Conservation (phyloP, 2,113 vertebrate species). For the Tor tambroides region DNA sequence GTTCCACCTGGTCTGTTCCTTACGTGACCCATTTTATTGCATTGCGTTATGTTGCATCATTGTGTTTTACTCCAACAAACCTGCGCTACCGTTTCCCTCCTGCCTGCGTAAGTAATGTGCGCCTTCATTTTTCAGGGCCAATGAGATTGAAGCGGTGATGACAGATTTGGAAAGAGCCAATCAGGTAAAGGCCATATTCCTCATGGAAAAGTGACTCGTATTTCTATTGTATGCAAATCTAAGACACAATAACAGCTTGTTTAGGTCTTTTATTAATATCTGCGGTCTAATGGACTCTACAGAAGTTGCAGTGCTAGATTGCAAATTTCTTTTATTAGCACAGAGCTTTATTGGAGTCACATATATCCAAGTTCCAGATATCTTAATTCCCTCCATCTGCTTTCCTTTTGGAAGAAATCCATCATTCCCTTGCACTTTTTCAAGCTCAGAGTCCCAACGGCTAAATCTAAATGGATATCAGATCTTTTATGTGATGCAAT, state of each 20-base stretch:
- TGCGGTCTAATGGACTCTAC: background rate
- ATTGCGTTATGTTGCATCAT: constrained; percentile 26
- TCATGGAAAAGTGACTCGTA: constrained; percentile 6
- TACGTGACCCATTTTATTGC: constrained; percentile 23
- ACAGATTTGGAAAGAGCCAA: constrained; percentile 88
- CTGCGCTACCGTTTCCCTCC: background rate
- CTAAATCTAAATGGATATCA: constrained; percentile 29
- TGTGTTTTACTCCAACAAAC: constrained; percentile 35
- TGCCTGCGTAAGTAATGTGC: constrained; percentile 20
- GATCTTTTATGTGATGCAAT: constrained; percentile 31
- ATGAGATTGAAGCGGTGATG: constrained; percentile 88
- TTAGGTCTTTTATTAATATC: constrained; percentile 34
- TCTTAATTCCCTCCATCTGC: constrained; percentile 23
- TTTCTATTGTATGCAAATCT: constrained; percentile 25
- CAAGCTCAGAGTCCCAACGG: constrained; percentile 10
- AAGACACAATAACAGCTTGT: background rate
- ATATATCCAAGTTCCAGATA: constrained; percentile 7
- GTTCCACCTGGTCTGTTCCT: constrained; percentile 29
- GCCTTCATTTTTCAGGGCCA: constrained; percentile 72
- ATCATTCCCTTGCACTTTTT: constrained; percentile 26
- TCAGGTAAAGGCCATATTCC: constrained; percentile 76
- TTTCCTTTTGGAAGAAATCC: constrained; percentile 31
- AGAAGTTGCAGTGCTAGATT: constrained; percentile 3
- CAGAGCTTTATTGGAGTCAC: background rate
- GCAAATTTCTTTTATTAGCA: constrained; percentile 5